Evolutionary conservation across 2,888 invertebrate species (phyloP), one percentile per base, ranked within the genome.

Genomic region (Tridacna crocea): DNA sequence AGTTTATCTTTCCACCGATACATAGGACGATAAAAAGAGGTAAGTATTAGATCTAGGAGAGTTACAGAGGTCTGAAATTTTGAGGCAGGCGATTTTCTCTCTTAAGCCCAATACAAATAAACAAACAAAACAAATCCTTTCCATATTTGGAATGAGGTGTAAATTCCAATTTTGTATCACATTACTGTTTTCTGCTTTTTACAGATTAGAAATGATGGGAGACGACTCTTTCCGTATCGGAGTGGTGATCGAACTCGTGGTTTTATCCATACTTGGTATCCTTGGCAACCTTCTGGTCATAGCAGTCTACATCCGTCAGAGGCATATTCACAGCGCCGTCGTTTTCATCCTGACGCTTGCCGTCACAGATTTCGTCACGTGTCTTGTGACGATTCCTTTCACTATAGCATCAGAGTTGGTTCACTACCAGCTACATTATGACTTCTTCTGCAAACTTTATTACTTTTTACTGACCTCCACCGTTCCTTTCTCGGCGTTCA

Each of bases 261-360:
- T 92, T 22, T 87, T 92, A 19, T 84, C 88, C 26, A 80, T 92
- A 15, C 83, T 90, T 27, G 93, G 93, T 0, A 89, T 90, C 0
- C 88, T 90, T 17, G 93, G 93, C 0, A 93, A 93, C 78, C 89
- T 90, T 12, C 79, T 93, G 11, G 93, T 93, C 19, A 84, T 93
- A 22, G 92, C 90, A 70, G 93, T 93, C 27, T 93, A 92, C 79
- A 82, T 88, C 12, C 78, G 81, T 19, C 88, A 85, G 55, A 89
- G 88, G 61, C 88, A 93, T 84, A 91, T 92, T 74, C 79, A 85
- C 75, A 92, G 92, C 17, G 93, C 94, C 3, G 93, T 93, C 8
- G 91, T 93, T 61, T 93, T 93, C 80, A 93, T 93, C 65, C 75
- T 93, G 66, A 91, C 91, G 11, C 75, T 93, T 55, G 93, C 93